Evolutionary conservation across 2,888 invertebrate genomes (phyloP).

Genomic region (Stictocephala bisonia): DNA sequence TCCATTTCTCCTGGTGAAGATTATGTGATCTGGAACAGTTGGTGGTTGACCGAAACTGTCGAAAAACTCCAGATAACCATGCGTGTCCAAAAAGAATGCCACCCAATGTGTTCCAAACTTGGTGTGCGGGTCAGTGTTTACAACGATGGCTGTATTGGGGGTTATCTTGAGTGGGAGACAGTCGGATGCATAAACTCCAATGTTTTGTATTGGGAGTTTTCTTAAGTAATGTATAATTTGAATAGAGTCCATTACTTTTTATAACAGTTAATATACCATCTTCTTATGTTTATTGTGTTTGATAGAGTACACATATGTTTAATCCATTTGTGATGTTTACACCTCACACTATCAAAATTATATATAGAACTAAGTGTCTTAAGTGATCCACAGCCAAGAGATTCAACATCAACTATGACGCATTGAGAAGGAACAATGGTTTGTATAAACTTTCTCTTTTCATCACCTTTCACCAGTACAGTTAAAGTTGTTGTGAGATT

Average conservation of each 20-base stretch:
- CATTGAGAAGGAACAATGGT: not conserved
- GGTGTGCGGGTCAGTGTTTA: slow-evolving; percentile 1
- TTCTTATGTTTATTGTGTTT: not conserved
- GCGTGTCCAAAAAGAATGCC: not conserved
- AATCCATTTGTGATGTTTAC: not conserved
- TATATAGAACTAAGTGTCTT: not conserved
- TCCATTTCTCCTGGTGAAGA: not conserved
- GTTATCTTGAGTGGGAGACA: not conserved
- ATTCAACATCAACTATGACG: not conserved
- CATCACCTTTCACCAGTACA: not conserved
- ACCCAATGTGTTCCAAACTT: not conserved
- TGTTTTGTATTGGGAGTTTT: not conserved
- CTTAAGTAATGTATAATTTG: not conserved
- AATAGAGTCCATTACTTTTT: not conserved
- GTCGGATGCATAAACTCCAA: not conserved
- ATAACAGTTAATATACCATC: too few species aligned
- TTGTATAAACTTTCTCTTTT: not conserved
- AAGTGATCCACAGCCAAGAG: not conserved
- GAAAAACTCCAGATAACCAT: not conserved
- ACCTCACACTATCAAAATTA: not conserved
- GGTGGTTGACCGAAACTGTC: not conserved
- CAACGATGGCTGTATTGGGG: not conserved
- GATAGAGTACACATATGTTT: not conserved
- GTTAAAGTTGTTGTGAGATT: not conserved
- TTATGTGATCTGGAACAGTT: not conserved